A percentile compares a stretch with the other conserved stretches of the same genome.
phyloP scores from a whole-genome alignment of 2,797 vertebrate species.

The Phyllotis vaccarum region DNA sequence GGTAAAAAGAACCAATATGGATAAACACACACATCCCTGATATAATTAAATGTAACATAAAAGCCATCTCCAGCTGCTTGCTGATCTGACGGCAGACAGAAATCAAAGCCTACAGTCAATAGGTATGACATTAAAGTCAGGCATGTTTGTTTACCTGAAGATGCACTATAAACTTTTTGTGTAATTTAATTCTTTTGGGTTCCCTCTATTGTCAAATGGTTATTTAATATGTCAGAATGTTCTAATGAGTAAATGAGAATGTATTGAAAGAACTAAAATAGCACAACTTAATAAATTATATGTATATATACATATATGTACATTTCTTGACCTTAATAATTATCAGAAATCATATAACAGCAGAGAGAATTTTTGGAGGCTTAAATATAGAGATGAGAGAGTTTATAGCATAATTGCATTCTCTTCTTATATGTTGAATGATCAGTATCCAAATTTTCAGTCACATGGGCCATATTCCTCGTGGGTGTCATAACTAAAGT shows the following conservation, averaged over 20 bases:
- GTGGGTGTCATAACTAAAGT: not conserved
- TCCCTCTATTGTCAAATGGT: conserved; percentile 4
- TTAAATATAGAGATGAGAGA: not conserved
- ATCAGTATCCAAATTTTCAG: conserved; percentile 36
- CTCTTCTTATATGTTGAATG: not conserved
- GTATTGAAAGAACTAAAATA: not conserved
- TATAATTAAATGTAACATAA: conserved; percentile 67
- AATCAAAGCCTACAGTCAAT: not conserved
- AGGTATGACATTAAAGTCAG: not conserved
- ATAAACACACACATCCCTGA: conserved; percentile 52
- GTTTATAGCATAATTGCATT: not conserved
- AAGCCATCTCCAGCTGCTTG: conserved; percentile 49
- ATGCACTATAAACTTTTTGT: not conserved
- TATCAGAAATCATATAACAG: not conserved
- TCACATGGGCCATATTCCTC: not conserved
- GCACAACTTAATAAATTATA: not conserved
- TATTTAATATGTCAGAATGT: not conserved
- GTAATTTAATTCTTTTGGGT: not conserved
- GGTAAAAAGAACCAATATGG: conserved; percentile 62
- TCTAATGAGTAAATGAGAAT: conserved; percentile 10
- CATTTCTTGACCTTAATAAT: not conserved
- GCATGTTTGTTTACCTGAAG: not conserved
- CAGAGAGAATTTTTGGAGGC: not conserved
- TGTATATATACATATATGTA: not conserved
- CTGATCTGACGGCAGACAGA: no score